Evolutionary conservation across 2,113 vertebrate genomes (phyloP).

Genomic region (Coreoperca whiteheadi): DNA sequence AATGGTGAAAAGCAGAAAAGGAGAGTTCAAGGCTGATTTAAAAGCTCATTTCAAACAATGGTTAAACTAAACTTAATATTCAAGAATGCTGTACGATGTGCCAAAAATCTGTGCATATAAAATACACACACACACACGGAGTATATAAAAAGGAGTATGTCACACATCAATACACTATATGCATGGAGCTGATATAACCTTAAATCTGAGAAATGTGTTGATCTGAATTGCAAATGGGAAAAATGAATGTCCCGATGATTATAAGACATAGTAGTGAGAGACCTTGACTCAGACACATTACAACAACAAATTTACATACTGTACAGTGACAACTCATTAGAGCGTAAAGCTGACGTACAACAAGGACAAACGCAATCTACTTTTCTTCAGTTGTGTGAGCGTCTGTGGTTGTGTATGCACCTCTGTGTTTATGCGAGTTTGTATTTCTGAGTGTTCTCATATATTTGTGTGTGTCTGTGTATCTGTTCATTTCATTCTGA

Average conservation of each 20-base stretch:
- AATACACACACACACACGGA: neutral
- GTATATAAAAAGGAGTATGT: neutral
- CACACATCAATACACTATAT: neutral
- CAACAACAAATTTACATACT: slow-evolving; percentile 38
- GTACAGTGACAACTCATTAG: slow-evolving; percentile 40
- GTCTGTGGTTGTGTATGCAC: neutral
- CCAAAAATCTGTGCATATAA: neutral
- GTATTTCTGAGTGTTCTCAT: neutral
- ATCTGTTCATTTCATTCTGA: neutral
- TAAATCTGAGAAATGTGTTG: slow-evolving; percentile 2
- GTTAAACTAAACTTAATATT: slow-evolving; percentile 4
- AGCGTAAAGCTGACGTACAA: slow-evolving; percentile 26
- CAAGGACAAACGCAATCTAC: slow-evolving; percentile 23
- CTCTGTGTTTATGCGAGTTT: neutral
- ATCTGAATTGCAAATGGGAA: slow-evolving; percentile 43
- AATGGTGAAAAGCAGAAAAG: neutral
- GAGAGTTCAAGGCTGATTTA: slow-evolving; percentile 9
- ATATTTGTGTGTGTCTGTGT: neutral
- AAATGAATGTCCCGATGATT: slow-evolving; percentile 30
- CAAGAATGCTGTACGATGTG: neutral
- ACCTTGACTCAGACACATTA: slow-evolving; percentile 17
- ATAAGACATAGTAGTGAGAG: slow-evolving; percentile 19
- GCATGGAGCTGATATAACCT: slow-evolving; percentile 5
- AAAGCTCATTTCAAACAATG: neutral
- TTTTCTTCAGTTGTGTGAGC: neutral